phyloP scores from a whole-genome alignment of 2,113 vertebrate genomes.

The Meles meles region DNA sequence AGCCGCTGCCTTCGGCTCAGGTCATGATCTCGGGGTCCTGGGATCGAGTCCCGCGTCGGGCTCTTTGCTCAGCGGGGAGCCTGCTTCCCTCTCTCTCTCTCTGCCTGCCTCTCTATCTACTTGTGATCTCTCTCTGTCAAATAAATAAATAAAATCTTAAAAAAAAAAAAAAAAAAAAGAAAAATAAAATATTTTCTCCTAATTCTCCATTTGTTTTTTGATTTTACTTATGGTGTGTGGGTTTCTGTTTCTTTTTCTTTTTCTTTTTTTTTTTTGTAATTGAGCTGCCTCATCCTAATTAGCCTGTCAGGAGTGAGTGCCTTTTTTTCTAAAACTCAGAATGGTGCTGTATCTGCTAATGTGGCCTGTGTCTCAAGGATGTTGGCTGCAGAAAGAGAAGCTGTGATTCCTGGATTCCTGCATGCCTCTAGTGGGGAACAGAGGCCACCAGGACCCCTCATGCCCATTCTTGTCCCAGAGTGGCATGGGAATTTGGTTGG shows the following conservation, averaged over 20 bases:
- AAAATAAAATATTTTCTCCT: conserved; percentile 32
- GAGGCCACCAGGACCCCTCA: not conserved
- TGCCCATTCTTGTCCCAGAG: not conserved
- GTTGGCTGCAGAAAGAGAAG: not conserved
- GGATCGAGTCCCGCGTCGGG: no score
- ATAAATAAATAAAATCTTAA: no score
- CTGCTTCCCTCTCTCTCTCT: no score
- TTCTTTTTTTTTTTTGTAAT: not conserved
- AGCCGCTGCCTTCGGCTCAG: no score
- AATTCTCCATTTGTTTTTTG: conserved; percentile 12
- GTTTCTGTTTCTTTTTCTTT: no score
- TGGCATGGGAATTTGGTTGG: not conserved
- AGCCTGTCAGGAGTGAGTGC: not conserved
- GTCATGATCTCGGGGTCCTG: no score
- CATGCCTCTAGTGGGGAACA: not conserved
- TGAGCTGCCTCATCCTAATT: not conserved
- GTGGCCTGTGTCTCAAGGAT: not conserved
- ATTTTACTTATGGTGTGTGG: not conserved
- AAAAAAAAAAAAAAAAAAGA: no score
- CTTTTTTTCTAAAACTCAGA: not conserved
- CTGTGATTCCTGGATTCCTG: not conserved
- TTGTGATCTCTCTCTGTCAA: no score
- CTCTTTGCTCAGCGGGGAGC: no score
- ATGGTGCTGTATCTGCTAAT: not conserved
- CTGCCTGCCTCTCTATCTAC: no score